Conservation (phyloP, 92 coral and sea anemone genomes). For the Nematostella vectensis region DNA sequence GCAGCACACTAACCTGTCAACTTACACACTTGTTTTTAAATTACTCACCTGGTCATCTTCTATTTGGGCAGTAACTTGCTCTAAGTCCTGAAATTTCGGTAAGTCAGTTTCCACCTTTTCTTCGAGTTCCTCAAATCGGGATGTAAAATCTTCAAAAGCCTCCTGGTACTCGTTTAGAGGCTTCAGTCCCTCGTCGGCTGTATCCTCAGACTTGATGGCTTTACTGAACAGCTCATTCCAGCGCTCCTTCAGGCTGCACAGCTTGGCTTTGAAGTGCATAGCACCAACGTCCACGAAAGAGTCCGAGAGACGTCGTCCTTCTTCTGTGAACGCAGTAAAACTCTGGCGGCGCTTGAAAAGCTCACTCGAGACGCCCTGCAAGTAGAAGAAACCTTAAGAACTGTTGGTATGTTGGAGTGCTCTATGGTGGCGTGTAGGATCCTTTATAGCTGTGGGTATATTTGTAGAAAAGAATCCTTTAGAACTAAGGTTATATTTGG, state of each 20-base stretch:
- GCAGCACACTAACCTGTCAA: no score
- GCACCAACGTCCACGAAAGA: constrained; percentile 77
- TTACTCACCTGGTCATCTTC: constrained; percentile 69
- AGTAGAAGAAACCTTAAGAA: no score
- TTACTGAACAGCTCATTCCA: constrained; percentile 89
- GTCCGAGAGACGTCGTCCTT: constrained; percentile 83
- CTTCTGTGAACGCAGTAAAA: constrained; percentile 73
- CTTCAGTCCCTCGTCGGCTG: constrained; percentile 70
- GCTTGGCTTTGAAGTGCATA: constrained; percentile 81
- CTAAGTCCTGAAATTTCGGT: constrained; percentile 53
- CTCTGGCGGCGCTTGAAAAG: constrained; percentile 82
- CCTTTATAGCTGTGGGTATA: not conserved
- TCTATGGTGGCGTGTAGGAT: not conserved
- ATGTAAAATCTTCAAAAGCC: constrained; percentile 76
- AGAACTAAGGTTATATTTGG: no score
- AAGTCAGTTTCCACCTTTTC: constrained; percentile 50
- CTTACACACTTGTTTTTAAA: no score
- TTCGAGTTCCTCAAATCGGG: constrained; percentile 77
- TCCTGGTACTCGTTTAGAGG: constrained; percentile 86
- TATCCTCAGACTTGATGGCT: constrained; percentile 73
- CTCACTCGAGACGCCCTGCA: constrained; percentile 76
- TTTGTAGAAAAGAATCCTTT: no score
- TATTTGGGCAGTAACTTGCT: constrained; percentile 63
- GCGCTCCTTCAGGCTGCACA: constrained; percentile 80
- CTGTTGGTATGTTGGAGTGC: not conserved